Base-by-base conservation (phyloP, 2,888 invertebrate species). In the Lithophane semibrunnea region DNA sequence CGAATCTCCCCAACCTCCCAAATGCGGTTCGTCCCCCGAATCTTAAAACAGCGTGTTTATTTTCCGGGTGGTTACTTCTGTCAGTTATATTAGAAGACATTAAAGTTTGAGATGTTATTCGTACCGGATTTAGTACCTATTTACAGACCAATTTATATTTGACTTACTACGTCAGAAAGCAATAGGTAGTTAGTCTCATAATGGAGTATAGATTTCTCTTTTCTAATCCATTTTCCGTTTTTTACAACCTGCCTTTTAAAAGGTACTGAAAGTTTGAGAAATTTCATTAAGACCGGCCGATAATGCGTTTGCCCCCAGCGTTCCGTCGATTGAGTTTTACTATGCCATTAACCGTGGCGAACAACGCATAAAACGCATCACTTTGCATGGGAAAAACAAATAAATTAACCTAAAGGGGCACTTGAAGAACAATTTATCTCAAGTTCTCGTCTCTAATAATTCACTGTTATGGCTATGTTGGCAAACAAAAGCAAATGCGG, bases 51-150 rank as follows among this genome's bases (percentile, higher is more conserved):
- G 86, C 89, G 86, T 94, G 94, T 94, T 94, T 94, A 95, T 95
- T 95, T 96, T 95, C 92, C 92, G 93, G 92, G 82, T 92, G 92
- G 92, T 93, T 95, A 93, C 92, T 88, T 90, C 89, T 86, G 90
- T 84, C 88, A 89, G 89, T 92, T 93, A 90, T 92, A 91, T 88
- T 84, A 80, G 71, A 80, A 82, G 86, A 85, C 71, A 85, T 89
- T 84, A 58, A 88, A 87, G 64, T 75, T 88, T n/a, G 63, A 73
- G 67, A 75, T 71, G 63, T 67, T 79, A 74, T 80, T 68, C 8
- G 44, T 74, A 76, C 64, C 64, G n/a, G 54, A 73, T 82, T 79
- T 68, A 67, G 44, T 65, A 44, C 24, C 77, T 18, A n/a, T 37
- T 37, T 65, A 21, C 16, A 65, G 29, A 73, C 12, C 52, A 60